Evolutionary conservation across 2,797 vertebrate genomes (phyloP).

Genomic region (Catostomus latipinnis): DNA sequence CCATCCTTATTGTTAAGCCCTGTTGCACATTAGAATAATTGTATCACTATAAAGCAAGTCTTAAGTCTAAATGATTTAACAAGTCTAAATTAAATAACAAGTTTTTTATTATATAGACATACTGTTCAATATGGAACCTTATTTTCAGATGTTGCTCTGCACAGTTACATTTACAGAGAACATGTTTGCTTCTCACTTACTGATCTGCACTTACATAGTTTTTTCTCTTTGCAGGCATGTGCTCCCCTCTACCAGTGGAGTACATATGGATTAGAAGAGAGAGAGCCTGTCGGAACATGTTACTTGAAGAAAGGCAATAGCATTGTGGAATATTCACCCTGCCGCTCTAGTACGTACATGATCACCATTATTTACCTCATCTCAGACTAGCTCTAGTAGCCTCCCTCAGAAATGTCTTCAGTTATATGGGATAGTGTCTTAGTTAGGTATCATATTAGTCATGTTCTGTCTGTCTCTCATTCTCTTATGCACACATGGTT

Average conservation of each 20-base stretch:
- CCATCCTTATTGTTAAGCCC: too few species aligned
- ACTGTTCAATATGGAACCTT: background rate
- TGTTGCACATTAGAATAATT: too few species aligned
- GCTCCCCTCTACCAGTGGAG: constrained; percentile 97
- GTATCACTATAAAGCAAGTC: too few species aligned
- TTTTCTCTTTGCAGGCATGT: constrained; percentile 83
- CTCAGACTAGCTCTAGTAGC: background rate
- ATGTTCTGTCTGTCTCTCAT: background rate
- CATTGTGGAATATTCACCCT: constrained; percentile 94
- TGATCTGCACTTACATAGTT: constrained; percentile 1
- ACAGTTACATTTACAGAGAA: background rate
- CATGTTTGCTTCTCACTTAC: background rate
- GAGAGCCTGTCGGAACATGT: constrained; percentile 95
- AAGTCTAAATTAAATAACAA: too few species aligned
- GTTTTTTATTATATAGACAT: background rate
- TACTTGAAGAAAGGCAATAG: constrained; percentile 84
- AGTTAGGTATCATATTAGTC: background rate
- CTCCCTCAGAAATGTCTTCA: background rate
- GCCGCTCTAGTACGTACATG: constrained; percentile 84
- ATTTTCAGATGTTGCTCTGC: background rate
- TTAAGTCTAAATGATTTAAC: too few species aligned
- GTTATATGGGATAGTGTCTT: background rate
- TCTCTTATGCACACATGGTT: background rate
- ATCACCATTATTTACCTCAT: background rate
- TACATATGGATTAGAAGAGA: constrained; percentile 84